Percentiles rank a stretch among this genome's conserved stretches.
phyloP scores from a whole-genome alignment of 2,113 vertebrate species.

The Eidolon helvum region DNA sequence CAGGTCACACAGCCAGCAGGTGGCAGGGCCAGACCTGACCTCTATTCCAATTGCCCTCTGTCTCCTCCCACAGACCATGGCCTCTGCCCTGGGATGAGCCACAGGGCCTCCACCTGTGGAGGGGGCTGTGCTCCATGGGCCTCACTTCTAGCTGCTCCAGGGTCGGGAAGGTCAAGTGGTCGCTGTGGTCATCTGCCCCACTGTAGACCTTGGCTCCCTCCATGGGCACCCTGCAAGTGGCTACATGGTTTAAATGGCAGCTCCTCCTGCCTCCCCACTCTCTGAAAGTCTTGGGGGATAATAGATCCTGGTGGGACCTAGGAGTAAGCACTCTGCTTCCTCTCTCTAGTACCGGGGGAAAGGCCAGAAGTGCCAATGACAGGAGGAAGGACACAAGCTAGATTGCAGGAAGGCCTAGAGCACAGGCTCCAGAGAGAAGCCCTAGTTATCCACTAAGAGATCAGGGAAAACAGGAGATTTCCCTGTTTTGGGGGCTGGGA shows the following conservation, averaged over 20 bases:
- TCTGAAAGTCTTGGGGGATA: not conserved
- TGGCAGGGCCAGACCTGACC: not conserved
- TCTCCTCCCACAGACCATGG: not conserved
- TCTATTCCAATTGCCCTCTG: rapidly evolving
- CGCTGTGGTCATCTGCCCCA: not conserved
- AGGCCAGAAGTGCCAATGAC: not conserved
- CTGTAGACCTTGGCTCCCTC: not conserved
- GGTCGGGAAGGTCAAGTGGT: rapidly evolving
- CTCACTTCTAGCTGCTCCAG: not conserved
- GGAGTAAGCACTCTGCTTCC: not conserved
- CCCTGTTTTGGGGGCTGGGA: too few relatives aligned
- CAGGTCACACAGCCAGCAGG: not conserved
- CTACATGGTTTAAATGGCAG: not conserved
- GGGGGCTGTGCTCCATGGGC: not conserved
- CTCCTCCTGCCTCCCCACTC: not conserved
- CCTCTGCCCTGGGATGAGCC: not conserved
- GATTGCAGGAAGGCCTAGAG: not conserved
- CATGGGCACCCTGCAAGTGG: not conserved
- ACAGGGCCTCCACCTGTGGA: not conserved
- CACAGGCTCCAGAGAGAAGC: not conserved
- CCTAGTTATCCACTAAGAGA: not conserved
- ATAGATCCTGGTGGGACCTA: not conserved
- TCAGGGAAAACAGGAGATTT: not conserved
- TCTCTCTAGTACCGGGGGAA: not conserved
- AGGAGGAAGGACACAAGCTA: not conserved